phyloP scores from a whole-genome alignment of 2,888 invertebrate species.

The Phaonia tiefii region DNA sequence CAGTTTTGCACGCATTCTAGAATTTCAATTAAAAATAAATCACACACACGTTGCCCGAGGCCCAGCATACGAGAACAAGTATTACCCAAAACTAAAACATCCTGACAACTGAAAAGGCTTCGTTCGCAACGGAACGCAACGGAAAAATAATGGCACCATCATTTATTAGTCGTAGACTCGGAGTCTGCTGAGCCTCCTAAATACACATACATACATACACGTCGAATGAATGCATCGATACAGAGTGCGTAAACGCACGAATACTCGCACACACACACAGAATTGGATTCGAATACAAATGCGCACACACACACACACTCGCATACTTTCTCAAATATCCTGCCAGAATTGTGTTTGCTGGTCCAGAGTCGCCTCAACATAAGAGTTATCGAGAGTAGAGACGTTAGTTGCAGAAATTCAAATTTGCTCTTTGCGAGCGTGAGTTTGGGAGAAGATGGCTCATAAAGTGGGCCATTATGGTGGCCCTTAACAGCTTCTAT shows the following conservation, averaged over 20 bases:
- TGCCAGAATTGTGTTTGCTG: not conserved
- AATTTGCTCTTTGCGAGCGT: slow-evolving; percentile 30
- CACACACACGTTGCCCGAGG: slow-evolving; percentile 74
- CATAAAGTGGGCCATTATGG: slow-evolving; percentile 26
- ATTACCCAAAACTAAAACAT: slow-evolving; percentile 62
- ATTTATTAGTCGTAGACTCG: slow-evolving; percentile 66
- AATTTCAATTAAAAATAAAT: slow-evolving; percentile 81
- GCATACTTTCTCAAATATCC: not conserved
- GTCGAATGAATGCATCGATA: slow-evolving; percentile 61
- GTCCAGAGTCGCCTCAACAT: slow-evolving; percentile 27
- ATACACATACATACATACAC: too few species aligned
- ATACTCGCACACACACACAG: not conserved
- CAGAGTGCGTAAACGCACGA: slow-evolving; percentile 36
- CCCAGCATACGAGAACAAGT: slow-evolving; percentile 24
- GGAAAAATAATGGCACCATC: slow-evolving; percentile 57
- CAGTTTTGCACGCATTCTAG: slow-evolving; percentile 79
- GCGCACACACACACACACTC: not conserved
- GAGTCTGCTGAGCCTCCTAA: slow-evolving; percentile 64
- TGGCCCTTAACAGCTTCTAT: too few species aligned
- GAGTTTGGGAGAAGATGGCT: slow-evolving; percentile 26
- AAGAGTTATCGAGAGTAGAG: slow-evolving; percentile 37
- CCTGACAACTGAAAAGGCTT: slow-evolving; percentile 66
- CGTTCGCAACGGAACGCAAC: slow-evolving; percentile 56
- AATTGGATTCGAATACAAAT: not conserved
- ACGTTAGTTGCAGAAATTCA: slow-evolving; percentile 39